Evolutionary conservation across 2,113 vertebrate species (phyloP).

Genomic region (Chlorocebus sabaeus): DNA sequence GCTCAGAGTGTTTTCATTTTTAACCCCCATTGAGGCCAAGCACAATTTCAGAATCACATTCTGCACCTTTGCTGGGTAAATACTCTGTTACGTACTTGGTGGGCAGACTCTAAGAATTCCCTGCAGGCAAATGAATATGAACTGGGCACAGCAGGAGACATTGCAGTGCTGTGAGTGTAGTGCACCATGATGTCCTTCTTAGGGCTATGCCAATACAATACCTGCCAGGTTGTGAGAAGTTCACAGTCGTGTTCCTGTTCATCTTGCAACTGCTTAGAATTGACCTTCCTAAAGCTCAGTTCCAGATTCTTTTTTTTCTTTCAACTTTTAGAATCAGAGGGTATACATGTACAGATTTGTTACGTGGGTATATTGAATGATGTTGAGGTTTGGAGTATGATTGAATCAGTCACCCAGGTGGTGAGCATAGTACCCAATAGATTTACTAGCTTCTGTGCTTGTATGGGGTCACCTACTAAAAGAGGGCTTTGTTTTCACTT

Average conservation of each 20-base stretch:
- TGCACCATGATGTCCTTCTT: accelerated
- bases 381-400: no score
- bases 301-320: no score
- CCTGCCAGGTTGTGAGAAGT: no score
- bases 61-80: background rate
- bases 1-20: background rate
- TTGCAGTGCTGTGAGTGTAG: accelerated
- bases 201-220: no score
- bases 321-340: no score
- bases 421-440: no score
- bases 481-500: background rate
- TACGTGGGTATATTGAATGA: no score
- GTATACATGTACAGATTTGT: no score
- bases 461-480: background rate
- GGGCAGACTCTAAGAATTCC: background rate
- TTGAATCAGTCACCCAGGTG: no score
- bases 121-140: background rate
- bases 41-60: background rate
- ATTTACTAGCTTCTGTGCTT: background rate
- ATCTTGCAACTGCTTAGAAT: no score
- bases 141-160: accelerated
- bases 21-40: background rate
- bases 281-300: no score
- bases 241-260: no score
- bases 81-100: background rate